Conservation (phyloP, 1,140 invertebrate genomes). For the Spodoptera frugiperda region DNA sequence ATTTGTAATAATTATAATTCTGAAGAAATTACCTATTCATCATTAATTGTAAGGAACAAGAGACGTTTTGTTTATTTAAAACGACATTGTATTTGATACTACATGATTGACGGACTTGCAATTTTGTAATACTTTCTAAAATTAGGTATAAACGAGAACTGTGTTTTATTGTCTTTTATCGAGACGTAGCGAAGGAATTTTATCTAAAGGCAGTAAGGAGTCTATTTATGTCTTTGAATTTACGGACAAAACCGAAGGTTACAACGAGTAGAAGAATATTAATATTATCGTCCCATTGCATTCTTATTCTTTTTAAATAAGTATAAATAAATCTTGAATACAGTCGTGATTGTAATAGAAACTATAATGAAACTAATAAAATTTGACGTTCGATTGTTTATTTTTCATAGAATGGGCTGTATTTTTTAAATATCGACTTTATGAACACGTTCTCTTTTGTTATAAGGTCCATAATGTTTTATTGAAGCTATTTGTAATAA, state of each 20-base stretch:
- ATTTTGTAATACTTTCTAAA: too few relatives aligned
- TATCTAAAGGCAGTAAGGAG: too few relatives aligned
- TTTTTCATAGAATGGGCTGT: conserved; percentile 1
- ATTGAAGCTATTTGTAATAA: neutral
- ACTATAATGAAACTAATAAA: conserved; percentile 23
- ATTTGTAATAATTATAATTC: neutral
- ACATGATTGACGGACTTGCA: too few relatives aligned
- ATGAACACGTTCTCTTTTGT: conserved; percentile 2
- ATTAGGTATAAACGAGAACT: too few relatives aligned
- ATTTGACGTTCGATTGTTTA: conserved; percentile 35
- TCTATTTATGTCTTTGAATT: too few relatives aligned
- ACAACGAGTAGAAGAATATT: too few relatives aligned
- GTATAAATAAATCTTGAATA: conserved; percentile 31
- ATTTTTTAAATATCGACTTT: neutral
- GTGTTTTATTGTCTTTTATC: too few relatives aligned
- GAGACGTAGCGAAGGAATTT: too few relatives aligned
- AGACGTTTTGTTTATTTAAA: neutral
- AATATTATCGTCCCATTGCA: too few relatives aligned
- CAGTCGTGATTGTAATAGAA: conserved; percentile 37
- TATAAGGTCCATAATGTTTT: neutral
- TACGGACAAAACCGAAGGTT: too few relatives aligned
- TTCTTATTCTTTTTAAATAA: too few relatives aligned
- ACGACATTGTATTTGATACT: neutral
- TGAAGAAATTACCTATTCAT: neutral
- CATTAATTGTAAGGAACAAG: conserved; percentile 6